Evolutionary conservation across 2,113 vertebrate species (phyloP).

Genomic region (Pelvicachromis taeniatus): DNA sequence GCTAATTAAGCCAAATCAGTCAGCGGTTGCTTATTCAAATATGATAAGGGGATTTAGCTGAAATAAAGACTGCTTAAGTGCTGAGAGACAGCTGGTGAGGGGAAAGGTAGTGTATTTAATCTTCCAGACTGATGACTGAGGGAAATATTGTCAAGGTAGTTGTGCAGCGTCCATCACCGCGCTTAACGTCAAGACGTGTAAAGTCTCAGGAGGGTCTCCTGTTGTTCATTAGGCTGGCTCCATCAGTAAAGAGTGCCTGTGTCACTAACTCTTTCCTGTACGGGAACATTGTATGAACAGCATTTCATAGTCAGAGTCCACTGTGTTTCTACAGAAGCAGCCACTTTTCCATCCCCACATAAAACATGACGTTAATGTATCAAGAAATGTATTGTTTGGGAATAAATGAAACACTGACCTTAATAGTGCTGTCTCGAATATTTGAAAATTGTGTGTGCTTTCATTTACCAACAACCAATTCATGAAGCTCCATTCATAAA

Average conservation of each 20-base stretch:
- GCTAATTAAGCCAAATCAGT: conserved; percentile 8
- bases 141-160: not conserved
- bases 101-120: not conserved
- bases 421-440: not conserved
- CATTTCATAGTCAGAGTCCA: conserved; percentile 36
- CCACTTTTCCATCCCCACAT: conserved; percentile 43
- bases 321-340: conserved; percentile 34
- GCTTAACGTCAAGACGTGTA: conserved; percentile 5
- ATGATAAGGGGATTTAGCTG: not conserved
- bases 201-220: conserved; percentile 16
- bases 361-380: conserved; percentile 50
- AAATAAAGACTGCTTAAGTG: not conserved
- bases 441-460: not conserved
- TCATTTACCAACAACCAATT: not conserved
- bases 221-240: conserved; percentile 27
- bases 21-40: conserved; percentile 11
- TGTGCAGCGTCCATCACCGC: not conserved
- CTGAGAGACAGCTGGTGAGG: not conserved
- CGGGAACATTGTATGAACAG: not conserved
- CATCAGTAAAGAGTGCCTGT: conserved; percentile 8
- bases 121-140: not conserved
- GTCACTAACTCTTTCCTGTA: not conserved
- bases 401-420: conserved; percentile 63
- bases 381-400: conserved; percentile 56
- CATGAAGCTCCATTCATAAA: not conserved